Evolutionary conservation across 2,797 vertebrate species (phyloP).

Genomic region (Cyprinella venusta): DNA sequence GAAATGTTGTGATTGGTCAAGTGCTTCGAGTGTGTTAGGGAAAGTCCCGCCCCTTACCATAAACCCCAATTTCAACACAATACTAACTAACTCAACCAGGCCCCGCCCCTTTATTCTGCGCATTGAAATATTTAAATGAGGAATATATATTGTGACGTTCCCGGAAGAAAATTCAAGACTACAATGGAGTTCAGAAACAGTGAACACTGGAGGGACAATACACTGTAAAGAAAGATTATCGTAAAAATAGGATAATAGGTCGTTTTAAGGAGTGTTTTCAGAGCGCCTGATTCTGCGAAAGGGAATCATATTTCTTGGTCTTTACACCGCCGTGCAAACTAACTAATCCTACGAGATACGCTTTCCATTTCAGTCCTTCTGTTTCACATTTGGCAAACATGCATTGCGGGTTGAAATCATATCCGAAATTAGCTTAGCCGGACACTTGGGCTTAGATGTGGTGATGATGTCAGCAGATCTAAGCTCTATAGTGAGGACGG

Average conservation of each 20-base stretch:
- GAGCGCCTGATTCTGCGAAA: not conserved
- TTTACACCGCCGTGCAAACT: not conserved
- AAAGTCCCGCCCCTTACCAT: not conserved
- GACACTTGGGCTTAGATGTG: slow-evolving; percentile 1
- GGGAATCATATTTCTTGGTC: not conserved
- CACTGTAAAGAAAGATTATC: too few relatives aligned
- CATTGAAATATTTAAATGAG: not conserved
- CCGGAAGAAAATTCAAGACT: not conserved
- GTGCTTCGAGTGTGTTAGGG: accelerated
- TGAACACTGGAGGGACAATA: not conserved
- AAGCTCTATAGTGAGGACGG: not conserved
- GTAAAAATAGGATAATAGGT: too few relatives aligned
- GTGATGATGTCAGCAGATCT: slow-evolving; percentile 19
- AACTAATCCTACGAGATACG: slow-evolving; percentile 4
- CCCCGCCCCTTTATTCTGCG: not conserved
- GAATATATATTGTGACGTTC: not conserved
- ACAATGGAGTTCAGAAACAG: not conserved
- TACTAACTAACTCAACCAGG: not conserved
- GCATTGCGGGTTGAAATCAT: not conserved
- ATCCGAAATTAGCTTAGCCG: not conserved
- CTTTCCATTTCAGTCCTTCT: slow-evolving; percentile 4
- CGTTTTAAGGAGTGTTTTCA: not conserved
- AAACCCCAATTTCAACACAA: too few relatives aligned
- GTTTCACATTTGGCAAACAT: slow-evolving; percentile 23
- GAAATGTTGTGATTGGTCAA: not conserved